Evolutionary conservation across 2,797 vertebrate genomes (phyloP), one percentile per base, ranked within the genome.

Genomic region (Vespertilio murinus): DNA sequence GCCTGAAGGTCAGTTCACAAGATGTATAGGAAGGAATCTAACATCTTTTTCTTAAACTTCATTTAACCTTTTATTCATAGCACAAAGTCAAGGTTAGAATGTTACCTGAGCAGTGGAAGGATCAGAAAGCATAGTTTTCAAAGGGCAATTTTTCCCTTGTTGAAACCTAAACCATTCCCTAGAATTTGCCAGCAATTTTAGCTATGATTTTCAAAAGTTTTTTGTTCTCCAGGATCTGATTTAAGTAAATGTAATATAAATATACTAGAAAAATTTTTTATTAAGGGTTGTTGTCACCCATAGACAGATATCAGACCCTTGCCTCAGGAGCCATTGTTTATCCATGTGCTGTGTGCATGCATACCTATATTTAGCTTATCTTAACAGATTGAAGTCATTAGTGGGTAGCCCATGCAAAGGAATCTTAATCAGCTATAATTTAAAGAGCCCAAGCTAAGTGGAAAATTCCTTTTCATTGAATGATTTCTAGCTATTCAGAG

Each of bases 1-100:
- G 97, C 97, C 97, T 98, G 97, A 98, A 98, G 98, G 98, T 99
- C 98, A 99, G 98, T 99, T 98, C 90, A 64, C 96, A 97, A 94
- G 80, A 97, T 97, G 96, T 96, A 96, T 97, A 98, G 98, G 98
- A 98, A 98, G 97, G 97, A 97, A 65, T 96, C 95, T 97, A 96
- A 98, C 96, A 75, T 95, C 90, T 96, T 94, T 83, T 73, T 52
- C 42, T 95, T 80, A 96, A 96, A 84, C 96, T 54, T 97, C 93
- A 38, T 71, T 70, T 97, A 97, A 98, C 91, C 64, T 97, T 98
- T 97, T 97, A 90, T 97, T 98, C 96, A 89, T 97, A 97, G 97
- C 94, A 90, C 96, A 93, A 90, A 92, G 89, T 47, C 79, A 94
- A 97, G 92, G 84, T 88, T 78, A 92, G 96, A 94, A 23, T 93